Evolutionary conservation across 2,113 vertebrate genomes (phyloP).

Genomic region (Natator depressus): DNA sequence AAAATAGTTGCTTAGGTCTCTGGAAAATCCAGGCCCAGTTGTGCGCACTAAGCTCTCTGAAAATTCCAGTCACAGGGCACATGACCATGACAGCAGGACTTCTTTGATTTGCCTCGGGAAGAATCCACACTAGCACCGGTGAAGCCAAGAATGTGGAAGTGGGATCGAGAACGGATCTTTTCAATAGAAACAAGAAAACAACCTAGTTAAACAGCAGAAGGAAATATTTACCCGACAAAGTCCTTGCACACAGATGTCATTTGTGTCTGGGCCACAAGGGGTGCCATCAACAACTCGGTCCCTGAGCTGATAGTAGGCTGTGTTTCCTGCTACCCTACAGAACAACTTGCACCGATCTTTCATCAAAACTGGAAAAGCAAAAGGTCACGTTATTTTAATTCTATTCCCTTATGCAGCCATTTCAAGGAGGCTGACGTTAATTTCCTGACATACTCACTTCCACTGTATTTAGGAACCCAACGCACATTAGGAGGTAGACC

Average conservation of each 20-base stretch:
- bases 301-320: slow-evolving; percentile 97
- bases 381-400: background rate
- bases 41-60: background rate
- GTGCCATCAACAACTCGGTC: slow-evolving; percentile 97
- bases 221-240: slow-evolving; percentile 89
- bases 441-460: slow-evolving; percentile 85
- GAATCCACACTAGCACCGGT: fast-evolving
- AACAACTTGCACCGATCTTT: slow-evolving; percentile 98
- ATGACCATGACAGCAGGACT: background rate
- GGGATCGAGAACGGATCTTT: fast-evolving
- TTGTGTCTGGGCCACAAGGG: slow-evolving; percentile 94
- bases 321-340: slow-evolving; percentile 94
- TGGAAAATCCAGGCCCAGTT: background rate
- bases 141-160: background rate
- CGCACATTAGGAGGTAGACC: slow-evolving; percentile 94
- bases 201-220: background rate
- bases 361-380: slow-evolving; percentile 88
- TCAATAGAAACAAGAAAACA: fast-evolving
- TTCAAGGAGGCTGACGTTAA: background rate
- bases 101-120: fast-evolving
- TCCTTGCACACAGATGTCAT: slow-evolving; percentile 98
- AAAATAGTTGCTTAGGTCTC: background rate
- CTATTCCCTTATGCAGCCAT: fast-evolving
- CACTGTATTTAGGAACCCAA: slow-evolving; percentile 99
- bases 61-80: background rate